Evolutionary conservation across 2,113 vertebrate species (phyloP).

Genomic region (Nothocercus julius): DNA sequence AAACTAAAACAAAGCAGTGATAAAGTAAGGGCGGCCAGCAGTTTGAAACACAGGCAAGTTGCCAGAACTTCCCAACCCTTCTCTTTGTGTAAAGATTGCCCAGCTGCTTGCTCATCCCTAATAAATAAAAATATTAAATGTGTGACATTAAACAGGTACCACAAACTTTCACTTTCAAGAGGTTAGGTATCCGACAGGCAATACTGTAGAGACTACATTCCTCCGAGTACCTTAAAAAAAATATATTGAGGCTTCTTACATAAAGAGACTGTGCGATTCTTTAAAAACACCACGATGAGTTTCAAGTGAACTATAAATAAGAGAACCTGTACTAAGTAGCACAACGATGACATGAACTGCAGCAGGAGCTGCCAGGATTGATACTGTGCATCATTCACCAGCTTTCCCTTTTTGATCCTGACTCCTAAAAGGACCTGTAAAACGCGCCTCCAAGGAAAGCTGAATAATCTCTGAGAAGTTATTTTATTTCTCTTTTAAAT

Average conservation of each 20-base stretch:
- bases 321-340: background rate
- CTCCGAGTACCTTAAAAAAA: background rate
- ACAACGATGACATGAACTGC: fast-evolving
- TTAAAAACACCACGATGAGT: background rate
- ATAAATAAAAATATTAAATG: background rate
- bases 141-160: background rate
- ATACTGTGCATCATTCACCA: background rate
- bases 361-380: background rate
- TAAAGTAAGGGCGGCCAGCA: background rate
- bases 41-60: background rate
- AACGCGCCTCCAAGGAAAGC: constrained; percentile 43
- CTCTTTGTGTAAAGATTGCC: background rate
- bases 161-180: background rate
- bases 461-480: constrained; percentile 68
- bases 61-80: too few species aligned
- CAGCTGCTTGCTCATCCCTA: background rate
- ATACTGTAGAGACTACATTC: background rate
- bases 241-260: background rate
- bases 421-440: background rate
- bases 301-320: background rate
- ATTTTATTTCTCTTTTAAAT: constrained; percentile 81
- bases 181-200: background rate
- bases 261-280: background rate
- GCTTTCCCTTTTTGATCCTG: background rate
- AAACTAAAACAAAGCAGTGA: background rate